Base-by-base conservation (phyloP, 2,113 vertebrate genomes). In the Craseonycteris thonglongyai region DNA sequence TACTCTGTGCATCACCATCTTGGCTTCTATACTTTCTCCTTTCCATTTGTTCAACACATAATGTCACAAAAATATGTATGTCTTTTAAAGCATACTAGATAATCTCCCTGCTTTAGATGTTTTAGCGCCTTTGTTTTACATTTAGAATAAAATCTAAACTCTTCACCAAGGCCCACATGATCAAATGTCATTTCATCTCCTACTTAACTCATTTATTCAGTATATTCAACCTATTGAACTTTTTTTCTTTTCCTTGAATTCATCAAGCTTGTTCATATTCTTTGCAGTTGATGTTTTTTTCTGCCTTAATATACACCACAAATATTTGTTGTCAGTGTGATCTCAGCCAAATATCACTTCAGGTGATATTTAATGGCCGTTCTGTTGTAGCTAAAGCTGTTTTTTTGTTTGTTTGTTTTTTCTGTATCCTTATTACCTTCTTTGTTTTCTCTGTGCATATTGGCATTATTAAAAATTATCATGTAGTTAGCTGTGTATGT, bases 91-190 rank as follows among this genome's bases (percentile, higher is more conserved):
- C 49, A 6, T 68, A 45, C 22, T 88, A 56, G 12, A 47, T 47
- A 9, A 69, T 63, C 22, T 30, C 15, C 12, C 3, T 35, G 4
- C 2, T 82, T 0, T 68, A 71, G 47, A 63, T 22, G 9, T 33
- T 69, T n/a, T 28, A 63, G 35, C 28, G 3, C 0, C 11, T 90
- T 49, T 89, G 15, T 26, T 58, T 86, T 86, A 3, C 21, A 30
- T 75, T 35, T 94, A 71, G 6, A 79, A 71, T 56, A 65, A 91
- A 92, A 47, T 28, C 14, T 15, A 79, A 40, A 54, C 21, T 89
- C 26, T 15, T 79, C 3, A n/a, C 21, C 10, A 24, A 35, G 12
- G 1, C 9, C 6, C 51, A 30, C 1, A 10, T 51, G 12, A 1
- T 3, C 5, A 13, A 49, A 19, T 19, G 12, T 8, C 33, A 40